Evolutionary conservation across 1,140 invertebrate genomes (phyloP).

Genomic region (Drosophila pectinifera): DNA sequence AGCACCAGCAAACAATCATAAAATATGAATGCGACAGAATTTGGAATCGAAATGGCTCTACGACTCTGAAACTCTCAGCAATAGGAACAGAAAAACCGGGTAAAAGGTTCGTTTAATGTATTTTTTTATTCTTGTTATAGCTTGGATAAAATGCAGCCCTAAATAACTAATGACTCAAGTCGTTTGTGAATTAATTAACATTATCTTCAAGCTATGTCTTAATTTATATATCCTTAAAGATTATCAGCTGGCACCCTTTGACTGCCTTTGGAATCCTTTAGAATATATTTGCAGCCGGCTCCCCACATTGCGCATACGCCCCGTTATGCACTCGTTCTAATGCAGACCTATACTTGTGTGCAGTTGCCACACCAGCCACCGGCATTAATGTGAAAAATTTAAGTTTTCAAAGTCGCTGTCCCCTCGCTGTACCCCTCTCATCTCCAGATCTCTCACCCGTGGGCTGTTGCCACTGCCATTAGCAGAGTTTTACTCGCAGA

Average conservation of each 20-base stretch:
- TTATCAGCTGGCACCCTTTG: neutral
- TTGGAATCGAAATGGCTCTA: conserved; percentile 7
- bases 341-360: conserved; percentile 28
- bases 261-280: neutral
- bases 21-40: conserved; percentile 29
- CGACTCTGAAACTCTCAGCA: neutral
- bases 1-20: conserved; percentile 35
- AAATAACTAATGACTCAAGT: neutral
- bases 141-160: neutral
- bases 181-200: neutral
- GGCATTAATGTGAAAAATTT: conserved; percentile 64
- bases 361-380: conserved; percentile 21
- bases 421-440: neutral
- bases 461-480: conserved; percentile 69
- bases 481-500: conserved; percentile 62
- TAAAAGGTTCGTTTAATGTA: neutral
- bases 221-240: neutral
- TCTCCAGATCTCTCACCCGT: neutral
- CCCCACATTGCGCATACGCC: conserved; percentile 28
- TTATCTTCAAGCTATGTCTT: neutral
- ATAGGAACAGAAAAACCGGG: neutral
- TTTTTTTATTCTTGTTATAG: neutral
- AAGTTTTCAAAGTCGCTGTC: conserved; percentile 60
- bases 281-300: neutral
- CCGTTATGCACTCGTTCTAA: conserved; percentile 27